Evolutionary conservation across 2,888 invertebrate genomes (phyloP).

Genomic region (Agriopis aurantiaria): DNA sequence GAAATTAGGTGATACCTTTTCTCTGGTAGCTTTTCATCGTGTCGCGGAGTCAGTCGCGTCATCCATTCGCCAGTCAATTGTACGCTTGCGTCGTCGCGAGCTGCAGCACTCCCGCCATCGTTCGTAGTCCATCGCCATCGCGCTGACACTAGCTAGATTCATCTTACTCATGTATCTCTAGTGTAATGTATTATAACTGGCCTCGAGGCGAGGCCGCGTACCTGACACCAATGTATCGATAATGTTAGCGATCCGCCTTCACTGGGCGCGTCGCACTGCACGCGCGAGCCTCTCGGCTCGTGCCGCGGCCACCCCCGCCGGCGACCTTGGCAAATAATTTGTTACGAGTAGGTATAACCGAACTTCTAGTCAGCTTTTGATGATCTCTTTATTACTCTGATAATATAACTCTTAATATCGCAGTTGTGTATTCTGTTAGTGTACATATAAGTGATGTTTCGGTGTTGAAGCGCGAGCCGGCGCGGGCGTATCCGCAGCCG

Average conservation of each 20-base stretch:
- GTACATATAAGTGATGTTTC: conserved; percentile 69
- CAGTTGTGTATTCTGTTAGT: conserved; percentile 75
- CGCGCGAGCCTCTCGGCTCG: conserved; percentile 13
- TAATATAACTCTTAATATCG: conserved; percentile 73
- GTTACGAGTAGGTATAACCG: conserved; percentile 80
- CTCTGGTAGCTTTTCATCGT: conserved; percentile 79
- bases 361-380: conserved; percentile 85
- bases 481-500: conserved; percentile 48
- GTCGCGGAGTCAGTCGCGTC: conserved; percentile 67
- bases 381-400: conserved; percentile 79
- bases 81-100: conserved; percentile 70
- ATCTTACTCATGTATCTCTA: conserved; percentile 66
- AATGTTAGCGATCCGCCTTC: conserved; percentile 53
- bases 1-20: conserved; percentile 83
- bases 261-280: conserved; percentile 55
- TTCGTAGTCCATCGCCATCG: conserved; percentile 51
- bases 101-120: conserved; percentile 24
- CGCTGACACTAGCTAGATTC: conserved; percentile 77
- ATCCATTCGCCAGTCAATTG: conserved; percentile 74
- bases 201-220: conserved; percentile 76
- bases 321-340: conserved; percentile 63
- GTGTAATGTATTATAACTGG: conserved; percentile 65
- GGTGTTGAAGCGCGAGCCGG: conserved; percentile 68
- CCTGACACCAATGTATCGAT: conserved; percentile 79
- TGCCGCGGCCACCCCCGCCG: conserved; percentile 27